Evolutionary conservation across 2,888 invertebrate genomes (phyloP), one percentile per base, ranked within the genome.

Genomic region (Cosmia trapezina): DNA sequence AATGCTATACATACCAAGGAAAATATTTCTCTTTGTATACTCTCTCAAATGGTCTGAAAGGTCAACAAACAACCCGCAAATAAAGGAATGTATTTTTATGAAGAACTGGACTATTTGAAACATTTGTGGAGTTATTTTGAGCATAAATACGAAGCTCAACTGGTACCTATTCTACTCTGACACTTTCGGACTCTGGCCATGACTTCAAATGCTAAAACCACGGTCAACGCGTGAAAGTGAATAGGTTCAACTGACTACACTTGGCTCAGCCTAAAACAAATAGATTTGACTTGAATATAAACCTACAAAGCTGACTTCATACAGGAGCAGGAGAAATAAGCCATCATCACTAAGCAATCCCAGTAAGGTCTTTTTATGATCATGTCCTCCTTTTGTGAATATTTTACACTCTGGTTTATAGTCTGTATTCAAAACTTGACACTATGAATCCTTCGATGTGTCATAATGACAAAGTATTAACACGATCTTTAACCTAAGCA

Each of bases 21-120:
- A 83, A 83, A 71, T 76, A 78, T 83, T 78, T 78, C 54, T 60
- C 51, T 73, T 61, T 70, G 69, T 70, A 14, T 17, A 28, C 22
- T 19, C 53, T 33, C 28, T 37, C 68, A 49, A 69, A 70, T 63
- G 14, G 53, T 28, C 6, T 64, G 37, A 49, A 68, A 65, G 22
- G 57, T 33, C 43, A 37, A 64, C 60, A 80, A 78, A 70, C 53
- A 65, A 28, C 33, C 41, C 22, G 41, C 51, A 53, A 61, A 51
- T 76, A 78, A 78, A 45, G 59, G 41, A 22, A 12, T 59, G 63
- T 63, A 67, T 70, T 73, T 73, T 70, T 63, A 67, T 64, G n/a
- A 54, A 68, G 66, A 47, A 43, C 11, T 28, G 45, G 45, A n/a
- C 11, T 19, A 6, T 56, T 53, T 54, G 22, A 19, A 28, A 19